Conservation (phyloP, 2,888 invertebrate species). For the Sphaeridia pumilis region DNA sequence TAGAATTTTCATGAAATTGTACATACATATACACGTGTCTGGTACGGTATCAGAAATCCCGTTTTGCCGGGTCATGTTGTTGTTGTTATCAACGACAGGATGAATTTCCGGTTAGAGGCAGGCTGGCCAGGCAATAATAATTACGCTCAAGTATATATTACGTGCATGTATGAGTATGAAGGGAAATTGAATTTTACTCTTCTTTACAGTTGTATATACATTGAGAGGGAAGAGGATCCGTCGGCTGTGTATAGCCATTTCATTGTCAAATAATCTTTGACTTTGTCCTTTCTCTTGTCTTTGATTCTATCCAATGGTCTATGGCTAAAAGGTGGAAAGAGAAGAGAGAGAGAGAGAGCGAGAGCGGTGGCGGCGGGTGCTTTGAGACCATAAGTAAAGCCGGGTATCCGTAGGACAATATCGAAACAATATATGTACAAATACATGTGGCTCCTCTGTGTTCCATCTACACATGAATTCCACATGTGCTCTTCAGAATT, state of each 20-base stretch:
- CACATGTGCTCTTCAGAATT: no score
- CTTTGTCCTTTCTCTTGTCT: conserved; percentile 8
- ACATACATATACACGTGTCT: no score
- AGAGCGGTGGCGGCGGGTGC: neutral
- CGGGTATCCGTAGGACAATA: no score
- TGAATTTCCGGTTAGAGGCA: no score
- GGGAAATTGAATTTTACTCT: neutral
- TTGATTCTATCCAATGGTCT: neutral
- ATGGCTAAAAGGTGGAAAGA: neutral
- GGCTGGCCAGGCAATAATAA: neutral
- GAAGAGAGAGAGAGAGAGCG: neutral
- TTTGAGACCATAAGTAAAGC: neutral
- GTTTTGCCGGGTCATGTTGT: no score
- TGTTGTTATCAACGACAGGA: no score
- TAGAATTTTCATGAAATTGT: neutral
- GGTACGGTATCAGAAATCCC: no score
- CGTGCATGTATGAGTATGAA: neutral
- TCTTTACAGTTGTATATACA: neutral
- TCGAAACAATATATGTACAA: no score
- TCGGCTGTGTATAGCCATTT: conserved; percentile 13
- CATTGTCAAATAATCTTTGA: conserved; percentile 18
- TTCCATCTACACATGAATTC: no score
- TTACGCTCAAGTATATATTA: neutral
- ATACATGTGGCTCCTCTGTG: no score
- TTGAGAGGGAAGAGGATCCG: neutral